These are phyloP conservation scores for Pangasius mekongensis DNA, from an alignment of 2,797 vertebrate genomes.

Conservation along the genomic window DNA sequence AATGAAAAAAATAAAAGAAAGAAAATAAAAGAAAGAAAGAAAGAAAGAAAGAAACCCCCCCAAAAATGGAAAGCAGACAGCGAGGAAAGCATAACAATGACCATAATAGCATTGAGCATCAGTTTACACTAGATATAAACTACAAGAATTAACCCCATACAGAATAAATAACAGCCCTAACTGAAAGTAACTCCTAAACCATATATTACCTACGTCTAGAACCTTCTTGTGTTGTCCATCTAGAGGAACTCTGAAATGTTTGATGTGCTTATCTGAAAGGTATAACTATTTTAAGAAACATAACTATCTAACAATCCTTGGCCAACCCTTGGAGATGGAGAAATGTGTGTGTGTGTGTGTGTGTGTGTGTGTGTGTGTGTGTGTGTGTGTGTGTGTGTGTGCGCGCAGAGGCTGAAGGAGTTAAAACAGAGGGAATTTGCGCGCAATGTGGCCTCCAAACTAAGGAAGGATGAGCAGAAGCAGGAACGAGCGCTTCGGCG, in stretches of 20 bases:
- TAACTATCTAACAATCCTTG: background rate
- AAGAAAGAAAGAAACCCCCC: background rate
- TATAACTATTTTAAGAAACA: no score
- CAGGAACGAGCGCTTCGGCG: constrained; percentile 85
- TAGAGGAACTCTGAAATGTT: background rate
- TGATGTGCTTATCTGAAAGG: background rate
- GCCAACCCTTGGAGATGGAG: background rate
- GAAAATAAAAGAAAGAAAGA: background rate
- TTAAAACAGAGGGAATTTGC: constrained; percentile 89
- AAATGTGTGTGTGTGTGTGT: constrained; percentile 25
- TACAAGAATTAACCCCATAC: background rate
- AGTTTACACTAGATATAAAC: background rate
- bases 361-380: constrained; percentile 34
- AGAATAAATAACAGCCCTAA: background rate
- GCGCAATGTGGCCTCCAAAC: constrained; percentile 85
- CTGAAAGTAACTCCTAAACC: background rate
- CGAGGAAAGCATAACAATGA: no score
- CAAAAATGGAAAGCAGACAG: no score
- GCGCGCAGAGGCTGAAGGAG: constrained; percentile 83
- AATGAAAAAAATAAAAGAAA: background rate
- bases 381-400: constrained; percentile 37
- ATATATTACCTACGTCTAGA: background rate
- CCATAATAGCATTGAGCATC: background rate
- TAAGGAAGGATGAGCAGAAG: constrained; percentile 84
- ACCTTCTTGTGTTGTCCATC: background rate